Evolutionary conservation across 2,113 vertebrate genomes (phyloP).

Genomic region (Hassar affinis): DNA sequence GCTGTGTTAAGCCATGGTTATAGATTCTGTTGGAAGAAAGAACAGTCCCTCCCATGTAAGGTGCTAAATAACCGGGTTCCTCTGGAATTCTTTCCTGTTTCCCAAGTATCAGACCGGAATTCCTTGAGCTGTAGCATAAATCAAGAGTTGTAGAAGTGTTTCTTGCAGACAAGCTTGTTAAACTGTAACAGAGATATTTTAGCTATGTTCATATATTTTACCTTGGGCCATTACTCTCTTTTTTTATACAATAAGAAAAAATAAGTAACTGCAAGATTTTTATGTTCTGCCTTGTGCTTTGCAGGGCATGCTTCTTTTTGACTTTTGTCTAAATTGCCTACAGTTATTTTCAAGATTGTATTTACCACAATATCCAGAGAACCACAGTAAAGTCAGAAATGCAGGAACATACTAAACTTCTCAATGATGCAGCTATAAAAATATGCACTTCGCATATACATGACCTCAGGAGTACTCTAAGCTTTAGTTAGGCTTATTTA

Average conservation of each 20-base stretch:
- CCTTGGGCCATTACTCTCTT: neutral
- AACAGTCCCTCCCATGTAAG: conserved; percentile 22
- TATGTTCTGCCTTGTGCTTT: neutral
- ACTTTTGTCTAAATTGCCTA: neutral
- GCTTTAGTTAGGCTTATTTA: neutral
- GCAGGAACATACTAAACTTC: neutral
- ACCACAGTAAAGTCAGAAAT: neutral
- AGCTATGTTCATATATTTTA: neutral
- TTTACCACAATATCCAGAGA: neutral
- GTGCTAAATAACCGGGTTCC: conserved; percentile 41
- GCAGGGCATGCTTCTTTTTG: neutral
- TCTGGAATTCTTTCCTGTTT: conserved; percentile 1
- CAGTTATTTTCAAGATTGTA: neutral
- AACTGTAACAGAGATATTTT: conserved; percentile 18
- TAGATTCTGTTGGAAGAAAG: conserved; percentile 26
- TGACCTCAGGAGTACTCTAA: neutral
- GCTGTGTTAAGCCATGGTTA: conserved; percentile 30
- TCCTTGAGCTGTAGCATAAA: conserved; percentile 38
- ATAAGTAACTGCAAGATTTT: neutral
- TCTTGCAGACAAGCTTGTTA: conserved; percentile 41
- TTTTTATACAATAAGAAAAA: neutral
- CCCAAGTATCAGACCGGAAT: conserved; percentile 33
- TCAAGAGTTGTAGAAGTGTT: conserved; percentile 7
- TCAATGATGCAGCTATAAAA: neutral
- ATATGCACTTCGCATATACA: neutral